Conservation (phyloP, 2,113 vertebrate genomes). For the Ibidorhyncha struthersii region DNA sequence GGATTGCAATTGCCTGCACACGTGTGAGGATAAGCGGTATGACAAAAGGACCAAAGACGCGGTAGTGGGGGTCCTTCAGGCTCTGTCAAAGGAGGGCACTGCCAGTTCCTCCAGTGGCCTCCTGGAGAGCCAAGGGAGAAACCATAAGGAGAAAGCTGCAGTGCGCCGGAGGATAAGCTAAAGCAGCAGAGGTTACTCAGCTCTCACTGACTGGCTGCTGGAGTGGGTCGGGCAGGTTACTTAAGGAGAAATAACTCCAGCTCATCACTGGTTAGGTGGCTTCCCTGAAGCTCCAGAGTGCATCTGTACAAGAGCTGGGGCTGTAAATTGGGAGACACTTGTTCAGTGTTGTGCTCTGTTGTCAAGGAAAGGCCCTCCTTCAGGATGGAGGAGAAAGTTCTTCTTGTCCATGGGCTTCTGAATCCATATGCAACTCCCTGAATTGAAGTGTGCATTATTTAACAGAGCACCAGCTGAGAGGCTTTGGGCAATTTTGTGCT, state of each 20-base stretch:
- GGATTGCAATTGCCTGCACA: not conserved
- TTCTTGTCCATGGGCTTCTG: not conserved
- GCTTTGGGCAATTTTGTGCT: conserved; percentile 21
- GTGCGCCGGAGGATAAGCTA: not conserved
- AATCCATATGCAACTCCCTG: conserved; percentile 33
- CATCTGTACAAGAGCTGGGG: not conserved
- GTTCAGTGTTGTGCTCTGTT: not conserved
- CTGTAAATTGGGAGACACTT: not conserved
- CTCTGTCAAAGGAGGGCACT: not conserved
- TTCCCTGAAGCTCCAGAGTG: not conserved
- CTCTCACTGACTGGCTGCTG: not conserved
- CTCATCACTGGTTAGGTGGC: not conserved
- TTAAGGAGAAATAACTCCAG: not conserved
- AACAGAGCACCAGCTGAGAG: conserved; percentile 18
- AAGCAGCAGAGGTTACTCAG: not conserved
- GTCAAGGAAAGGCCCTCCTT: not conserved
- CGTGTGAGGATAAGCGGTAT: accelerated
- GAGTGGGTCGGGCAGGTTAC: not conserved
- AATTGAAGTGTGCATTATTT: conserved; percentile 74
- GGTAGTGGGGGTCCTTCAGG: not conserved
- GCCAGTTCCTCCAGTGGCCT: not conserved
- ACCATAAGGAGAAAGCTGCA: not conserved
- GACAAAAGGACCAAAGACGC: not conserved
- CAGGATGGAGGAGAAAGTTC: not conserved
- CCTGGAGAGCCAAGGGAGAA: not conserved